A percentile compares a stretch with the other conserved stretches of the same genome.
These are phyloP conservation scores for Napeogenes sylphis DNA, from an alignment of 2,888 invertebrate genomes.

Conservation along the genomic window DNA sequence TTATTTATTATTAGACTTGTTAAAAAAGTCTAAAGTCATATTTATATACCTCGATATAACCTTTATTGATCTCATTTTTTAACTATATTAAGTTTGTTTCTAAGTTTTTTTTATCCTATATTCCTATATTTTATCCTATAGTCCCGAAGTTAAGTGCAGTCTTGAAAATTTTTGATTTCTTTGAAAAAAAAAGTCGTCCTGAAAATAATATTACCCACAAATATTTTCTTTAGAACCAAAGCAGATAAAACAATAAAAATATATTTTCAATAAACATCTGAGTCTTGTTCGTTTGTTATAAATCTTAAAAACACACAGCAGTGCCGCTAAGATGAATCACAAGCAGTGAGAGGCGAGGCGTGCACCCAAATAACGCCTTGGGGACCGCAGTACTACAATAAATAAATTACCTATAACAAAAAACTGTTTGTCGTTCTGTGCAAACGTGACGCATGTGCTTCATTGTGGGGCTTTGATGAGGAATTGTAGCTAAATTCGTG, in stretches of 20 bases:
- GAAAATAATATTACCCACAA: no score
- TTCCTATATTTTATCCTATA: no score
- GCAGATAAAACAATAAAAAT: no score
- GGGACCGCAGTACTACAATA: conserved; percentile 66
- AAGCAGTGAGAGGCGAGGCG: conserved; percentile 48
- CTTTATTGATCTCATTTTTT: no score
- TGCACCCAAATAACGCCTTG: conserved; percentile 63
- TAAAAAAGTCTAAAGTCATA: no score
- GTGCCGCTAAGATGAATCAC: conserved; percentile 36
- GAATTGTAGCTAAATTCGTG: neutral
- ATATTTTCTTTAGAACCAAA: no score
- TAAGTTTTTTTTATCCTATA: no score
- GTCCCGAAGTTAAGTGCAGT: no score
- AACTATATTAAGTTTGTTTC: no score
- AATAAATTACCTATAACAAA: conserved; percentile 53
- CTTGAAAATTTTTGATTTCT: no score
- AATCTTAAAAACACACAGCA: neutral
- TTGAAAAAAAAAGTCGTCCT: no score
- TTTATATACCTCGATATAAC: no score
- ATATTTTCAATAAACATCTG: neutral
- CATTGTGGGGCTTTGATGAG: conserved; percentile 19
- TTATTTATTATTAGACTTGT: neutral
- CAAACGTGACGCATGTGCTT: conserved; percentile 40
- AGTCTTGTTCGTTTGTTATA: neutral
- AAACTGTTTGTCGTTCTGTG: conserved; percentile 53